Base-by-base conservation (phyloP, 2,113 vertebrate species). In the Naja naja region DNA sequence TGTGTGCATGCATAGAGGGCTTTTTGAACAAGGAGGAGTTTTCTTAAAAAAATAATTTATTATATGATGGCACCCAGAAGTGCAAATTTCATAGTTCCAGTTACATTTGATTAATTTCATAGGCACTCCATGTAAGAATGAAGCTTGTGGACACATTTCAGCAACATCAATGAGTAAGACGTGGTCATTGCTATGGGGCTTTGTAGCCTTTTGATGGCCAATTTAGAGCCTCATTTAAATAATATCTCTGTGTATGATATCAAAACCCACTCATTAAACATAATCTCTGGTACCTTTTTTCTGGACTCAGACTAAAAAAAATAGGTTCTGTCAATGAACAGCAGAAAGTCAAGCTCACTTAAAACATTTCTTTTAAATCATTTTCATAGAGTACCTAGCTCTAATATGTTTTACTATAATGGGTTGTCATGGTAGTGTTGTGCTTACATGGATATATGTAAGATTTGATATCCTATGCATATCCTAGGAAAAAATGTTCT, bases 381-480 rank as follows among this genome's bases (percentile, higher is more conserved):
- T 81, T 81, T 81, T 81, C 74, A 81, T 81, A 81, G 74, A 22
- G 34, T 20, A 81, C 3, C 7, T 22, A 43, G 18, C 18, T 81
- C 6, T 81, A 39, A 81, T 81, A 22, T 39, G 34, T 81, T 39
- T 81, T 22, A 81, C 34, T 43, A 81, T 34, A 81, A 69, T 89
- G 20, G 74, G 49, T 89, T 94, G 88, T 4, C 30, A 0, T 55
- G 20, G 43, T 52, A 49, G 5, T 20, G 1, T 0, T 0, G 11
- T 74, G 22, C 0, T 0, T 1, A 1, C 39, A 92, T 56, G 58
- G 10, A 5, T 0, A 11, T 4, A n/a, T 81, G 9, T 81, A 81
- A 81, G 34, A 22, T 43, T 39, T 81, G 18, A 10, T 81, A 43
- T 23, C 3, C 18, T 53, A 53, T 92, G 90, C 85, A 89, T 69